These are phyloP conservation scores for Bicyclus anynana DNA, from an alignment of 1,140 invertebrate genomes.

Conservation along the genomic window DNA sequence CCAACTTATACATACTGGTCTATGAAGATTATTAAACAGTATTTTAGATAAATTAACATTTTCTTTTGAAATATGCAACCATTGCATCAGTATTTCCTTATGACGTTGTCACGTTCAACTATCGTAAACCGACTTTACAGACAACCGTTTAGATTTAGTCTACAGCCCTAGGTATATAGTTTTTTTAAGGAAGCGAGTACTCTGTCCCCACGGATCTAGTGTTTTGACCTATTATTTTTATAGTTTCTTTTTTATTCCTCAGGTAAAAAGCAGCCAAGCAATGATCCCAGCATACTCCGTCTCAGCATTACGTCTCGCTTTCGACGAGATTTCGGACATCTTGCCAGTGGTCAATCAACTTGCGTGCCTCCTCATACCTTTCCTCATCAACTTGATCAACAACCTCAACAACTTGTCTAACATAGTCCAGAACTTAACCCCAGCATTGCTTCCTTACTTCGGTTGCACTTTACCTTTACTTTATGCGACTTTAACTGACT, in stretches of 20 bases:
- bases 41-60: too few species aligned
- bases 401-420: constrained; percentile 65
- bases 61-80: too few species aligned
- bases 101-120: too few species aligned
- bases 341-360: constrained; percentile 60
- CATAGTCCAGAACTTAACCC: constrained; percentile 63
- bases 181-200: too few species aligned
- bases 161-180: too few species aligned
- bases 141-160: too few species aligned
- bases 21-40: too few species aligned
- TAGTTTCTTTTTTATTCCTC: constrained; percentile 24
- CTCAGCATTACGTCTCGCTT: constrained; percentile 52
- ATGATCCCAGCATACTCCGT: constrained; percentile 69
- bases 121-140: too few species aligned
- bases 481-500: constrained; percentile 60
- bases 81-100: too few species aligned
- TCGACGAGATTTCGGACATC: constrained; percentile 60
- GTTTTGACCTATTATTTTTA: too few species aligned
- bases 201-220: too few species aligned
- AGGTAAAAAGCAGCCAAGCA: constrained; percentile 49
- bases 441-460: constrained; percentile 60
- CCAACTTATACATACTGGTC: too few species aligned
- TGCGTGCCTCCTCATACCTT: constrained; percentile 54
- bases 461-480: constrained; percentile 60
- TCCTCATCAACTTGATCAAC: constrained; percentile 62